These are phyloP conservation scores for Nysson spinosus DNA, from an alignment of 2,888 invertebrate species.

Conservation along the genomic window DNA sequence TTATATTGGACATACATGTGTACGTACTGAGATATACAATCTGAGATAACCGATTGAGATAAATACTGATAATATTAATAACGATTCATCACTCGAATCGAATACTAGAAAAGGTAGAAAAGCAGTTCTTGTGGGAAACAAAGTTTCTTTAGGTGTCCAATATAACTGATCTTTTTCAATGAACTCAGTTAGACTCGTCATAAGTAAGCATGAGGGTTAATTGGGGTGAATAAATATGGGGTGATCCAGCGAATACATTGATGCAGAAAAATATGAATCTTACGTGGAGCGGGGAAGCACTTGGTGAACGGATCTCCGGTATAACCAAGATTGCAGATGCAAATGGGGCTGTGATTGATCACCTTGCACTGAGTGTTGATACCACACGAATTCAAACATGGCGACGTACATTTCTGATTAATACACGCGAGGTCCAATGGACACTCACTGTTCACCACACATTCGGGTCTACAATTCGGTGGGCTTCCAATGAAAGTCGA, in stretches of 20 bases:
- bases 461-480: constrained; percentile 90
- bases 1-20: too few relatives aligned
- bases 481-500: constrained; percentile 88
- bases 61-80: too few relatives aligned
- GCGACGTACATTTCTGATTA: constrained; percentile 88
- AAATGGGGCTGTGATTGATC: constrained; percentile 88
- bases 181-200: not conserved
- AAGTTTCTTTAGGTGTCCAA: too few relatives aligned
- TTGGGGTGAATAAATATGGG: not conserved
- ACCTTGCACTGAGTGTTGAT: constrained; percentile 88
- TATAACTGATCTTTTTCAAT: not conserved
- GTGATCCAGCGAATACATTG: constrained; percentile 65
- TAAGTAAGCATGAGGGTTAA: not conserved
- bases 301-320: constrained; percentile 86
- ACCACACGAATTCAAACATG: constrained; percentile 88
- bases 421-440: constrained; percentile 88
- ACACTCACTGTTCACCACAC: constrained; percentile 88
- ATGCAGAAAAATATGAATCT: too few relatives aligned
- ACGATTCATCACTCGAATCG: too few relatives aligned
- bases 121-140: too few relatives aligned
- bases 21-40: too few relatives aligned
- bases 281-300: constrained; percentile 79
- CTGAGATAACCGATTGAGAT: too few relatives aligned
- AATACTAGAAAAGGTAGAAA: too few relatives aligned
- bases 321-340: constrained; percentile 88